Evolutionary conservation across 2,888 invertebrate species (phyloP), one percentile per base, ranked within the genome.

Genomic region (Molanna angustata): DNA sequence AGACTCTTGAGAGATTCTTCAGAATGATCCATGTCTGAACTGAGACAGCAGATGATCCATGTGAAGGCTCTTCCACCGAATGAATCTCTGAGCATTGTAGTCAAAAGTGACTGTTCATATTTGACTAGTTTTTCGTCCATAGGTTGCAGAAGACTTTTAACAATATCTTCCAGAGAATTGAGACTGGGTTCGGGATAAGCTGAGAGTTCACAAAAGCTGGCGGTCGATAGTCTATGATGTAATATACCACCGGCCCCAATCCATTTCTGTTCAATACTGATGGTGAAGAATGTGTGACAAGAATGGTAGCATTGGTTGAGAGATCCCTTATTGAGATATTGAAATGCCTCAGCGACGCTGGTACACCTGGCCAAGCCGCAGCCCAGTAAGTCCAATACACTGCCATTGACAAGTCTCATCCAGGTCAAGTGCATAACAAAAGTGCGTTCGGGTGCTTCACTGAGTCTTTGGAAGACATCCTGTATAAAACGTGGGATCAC

Each of bases 1-100:
- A 88, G 67, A 59, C 84, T 84, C 64, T 84, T 84, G 20, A 86
- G 68, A 2, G 86, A 86, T 64, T 88, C 86, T 59, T 81, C 78
- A 55, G 83, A 78, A 67, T 86, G 83, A 58, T 81, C 75, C 54
- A 85, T 78, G 56, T 84, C 74, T 11, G 86, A 84, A 33, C 87
- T 86, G n/a, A 86, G 76, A 61, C 87, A 87, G 48, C 86, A 80
- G 52, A 88, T 80, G 1, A 88, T 74, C 69, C 88, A 72, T 2
- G 87, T 87, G 63, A 86, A 85, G 2, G 88, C 86, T 63, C 86
- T 77, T 0, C 87, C 88, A 9, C 88, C 88, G 70, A 88, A 86
- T 1, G 87, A 86, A 65, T 88, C 87, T 68, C 86, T 79, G 1
- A 86, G 67, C 67, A 86, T 76, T 2, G 84, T 85, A 14, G 86